Conservation (phyloP, 1,140 invertebrate species). For the Arctopsyche grandis region DNA sequence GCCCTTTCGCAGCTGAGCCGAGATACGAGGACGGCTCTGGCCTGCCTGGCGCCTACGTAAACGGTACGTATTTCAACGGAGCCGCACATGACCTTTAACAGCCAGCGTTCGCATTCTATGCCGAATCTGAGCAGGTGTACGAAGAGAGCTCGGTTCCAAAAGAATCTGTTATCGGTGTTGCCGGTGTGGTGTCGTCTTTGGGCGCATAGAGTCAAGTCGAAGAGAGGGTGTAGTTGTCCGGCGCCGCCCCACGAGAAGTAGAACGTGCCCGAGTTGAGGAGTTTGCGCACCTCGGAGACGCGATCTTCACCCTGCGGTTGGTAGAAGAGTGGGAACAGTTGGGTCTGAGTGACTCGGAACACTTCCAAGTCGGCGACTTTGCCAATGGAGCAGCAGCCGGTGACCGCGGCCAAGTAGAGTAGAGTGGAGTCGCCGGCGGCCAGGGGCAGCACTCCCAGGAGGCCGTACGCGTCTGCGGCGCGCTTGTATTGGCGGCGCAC, state of each 20-base stretch:
- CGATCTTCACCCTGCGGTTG: constrained; percentile 75
- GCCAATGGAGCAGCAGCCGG: constrained; percentile 92
- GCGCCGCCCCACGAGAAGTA: constrained; percentile 85
- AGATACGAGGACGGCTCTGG: constrained; percentile 93
- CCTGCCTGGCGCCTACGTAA: constrained; percentile 93
- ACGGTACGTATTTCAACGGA: constrained; percentile 96
- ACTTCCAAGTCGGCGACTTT: constrained; percentile 94
- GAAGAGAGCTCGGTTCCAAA: constrained; percentile 96
- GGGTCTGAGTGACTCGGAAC: constrained; percentile 91
- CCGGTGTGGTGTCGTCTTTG: constrained; percentile 83
- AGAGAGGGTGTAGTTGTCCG: constrained; percentile 59
- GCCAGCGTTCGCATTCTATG: constrained; percentile 87
- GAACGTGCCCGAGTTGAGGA: constrained; percentile 96
- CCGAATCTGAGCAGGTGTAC: constrained; percentile 91
- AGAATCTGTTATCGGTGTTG: constrained; percentile 93
- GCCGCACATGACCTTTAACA: constrained; percentile 94
- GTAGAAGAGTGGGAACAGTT: constrained; percentile 88
- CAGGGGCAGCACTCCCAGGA: constrained; percentile 88
- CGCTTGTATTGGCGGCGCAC: constrained; percentile 89
- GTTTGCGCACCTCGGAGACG: constrained; percentile 84
- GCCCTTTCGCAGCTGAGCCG: constrained; percentile 96
- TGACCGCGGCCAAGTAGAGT: constrained; percentile 91
- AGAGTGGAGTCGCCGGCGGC: constrained; percentile 85
- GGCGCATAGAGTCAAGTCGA: constrained; percentile 93
- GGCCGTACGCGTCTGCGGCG: constrained; percentile 92